Percentiles rank a stretch among this genome's conserved stretches.
Conservation (phyloP, 2,113 vertebrate species). For the Stigmatopora argus region DNA sequence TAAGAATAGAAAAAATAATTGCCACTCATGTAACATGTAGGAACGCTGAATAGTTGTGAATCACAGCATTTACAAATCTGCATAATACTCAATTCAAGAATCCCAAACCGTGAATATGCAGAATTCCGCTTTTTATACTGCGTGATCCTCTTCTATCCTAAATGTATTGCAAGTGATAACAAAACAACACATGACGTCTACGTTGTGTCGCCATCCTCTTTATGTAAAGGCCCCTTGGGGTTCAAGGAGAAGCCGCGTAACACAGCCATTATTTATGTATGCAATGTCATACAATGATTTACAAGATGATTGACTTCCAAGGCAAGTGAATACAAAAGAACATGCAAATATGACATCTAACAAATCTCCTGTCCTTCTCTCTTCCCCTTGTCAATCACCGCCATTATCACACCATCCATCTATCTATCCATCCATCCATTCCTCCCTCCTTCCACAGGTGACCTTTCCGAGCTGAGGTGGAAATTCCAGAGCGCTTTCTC, state of each 20-base stretch:
- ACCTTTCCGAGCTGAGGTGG: conserved; percentile 57
- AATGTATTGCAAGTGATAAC: no score
- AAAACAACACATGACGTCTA: conserved; percentile 7
- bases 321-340: conserved; percentile 17
- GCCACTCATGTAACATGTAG: no score
- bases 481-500: conserved; percentile 61
- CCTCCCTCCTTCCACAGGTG: conserved; percentile 51
- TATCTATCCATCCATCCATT: no score
- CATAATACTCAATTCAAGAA: no score
- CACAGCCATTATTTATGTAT: conserved; percentile 59
- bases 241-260: conserved; percentile 62
- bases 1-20: no score
- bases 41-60: no score
- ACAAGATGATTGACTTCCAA: neutral
- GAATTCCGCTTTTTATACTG: no score
- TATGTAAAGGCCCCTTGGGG: conserved; percentile 19
- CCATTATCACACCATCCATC: conserved; percentile 19
- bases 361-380: conserved; percentile 10
- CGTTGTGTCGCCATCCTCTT: conserved; percentile 10
- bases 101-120: no score
- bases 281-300: conserved; percentile 58
- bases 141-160: no score
- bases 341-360: conserved; percentile 31
- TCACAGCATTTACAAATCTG: no score
- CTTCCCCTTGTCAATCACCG: neutral